Evolutionary conservation across 1,140 invertebrate genomes (phyloP), one percentile per base, ranked within the genome.

Genomic region (Saccostrea echinata): DNA sequence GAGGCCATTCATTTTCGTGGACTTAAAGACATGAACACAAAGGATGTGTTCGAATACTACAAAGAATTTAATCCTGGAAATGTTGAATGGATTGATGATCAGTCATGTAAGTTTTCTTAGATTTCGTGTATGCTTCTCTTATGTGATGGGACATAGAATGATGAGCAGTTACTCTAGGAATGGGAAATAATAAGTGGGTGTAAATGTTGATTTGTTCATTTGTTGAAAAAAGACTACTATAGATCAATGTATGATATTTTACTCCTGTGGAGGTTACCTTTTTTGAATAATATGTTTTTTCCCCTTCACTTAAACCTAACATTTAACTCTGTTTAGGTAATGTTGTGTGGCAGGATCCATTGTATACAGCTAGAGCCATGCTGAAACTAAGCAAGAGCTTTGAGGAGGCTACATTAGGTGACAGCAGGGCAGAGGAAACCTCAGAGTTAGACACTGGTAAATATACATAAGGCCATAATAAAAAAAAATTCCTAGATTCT

Each of bases 31-130:
- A 96, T 98, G 95, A 97, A 97, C 97, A 51, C 96, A 97, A 90
- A 92, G 94, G 97, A 98, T 94, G 96, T 98, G 43, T 97, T 98
- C 92, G 96, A 96, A 90, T 98, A 97, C 94, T 97, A 98, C 92
- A 95, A 96, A 93, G 96, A 97, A 89, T 97, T 97, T 95, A 96
- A 96, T 85, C 97, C 97, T 57, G 95, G 96, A 8, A 96, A 96
- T 1, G 96, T 98, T 64, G 97, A 98, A 94, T 97, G 97, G 97
- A 96, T 98, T 86, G 97, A 97, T 96, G 96, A 97, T 93, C 94
- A 95, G 85, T 97, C 97, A 87, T 98, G 97, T 97, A 95, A 94
- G 95, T 24, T 86, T 33, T 21, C 55, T 64, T 86, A 43, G 43
- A 43, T 3, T 43, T 43, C 9, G 6, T 43, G 9, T 43, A 43